Evolutionary conservation across 2,888 invertebrate species (phyloP).

Genomic region (Himalopsyche kuldschensis): DNA sequence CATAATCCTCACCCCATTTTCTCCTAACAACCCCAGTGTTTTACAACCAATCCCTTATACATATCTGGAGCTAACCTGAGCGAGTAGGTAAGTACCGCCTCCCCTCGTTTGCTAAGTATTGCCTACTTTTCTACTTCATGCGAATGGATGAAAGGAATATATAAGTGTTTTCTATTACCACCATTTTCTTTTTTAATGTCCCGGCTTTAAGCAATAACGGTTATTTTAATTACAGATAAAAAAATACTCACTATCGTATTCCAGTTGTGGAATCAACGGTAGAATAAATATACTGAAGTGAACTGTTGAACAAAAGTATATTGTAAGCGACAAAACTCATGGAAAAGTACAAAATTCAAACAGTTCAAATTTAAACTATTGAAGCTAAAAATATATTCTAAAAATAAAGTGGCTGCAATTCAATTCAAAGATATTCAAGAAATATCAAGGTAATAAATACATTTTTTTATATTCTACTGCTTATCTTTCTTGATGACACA

Average conservation of each 20-base stretch:
- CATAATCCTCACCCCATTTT: constrained; percentile 35
- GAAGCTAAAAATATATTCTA: too few relatives aligned
- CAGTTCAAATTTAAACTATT: too few relatives aligned
- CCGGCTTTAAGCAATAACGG: not conserved
- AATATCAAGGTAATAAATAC: too few relatives aligned
- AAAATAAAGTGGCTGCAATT: too few relatives aligned
- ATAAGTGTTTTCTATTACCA: constrained; percentile 16
- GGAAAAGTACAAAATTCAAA: too few relatives aligned
- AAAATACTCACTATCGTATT: not conserved
- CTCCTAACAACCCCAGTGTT: constrained; percentile 15
- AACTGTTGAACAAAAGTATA: too few relatives aligned
- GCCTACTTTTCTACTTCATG: constrained; percentile 25
- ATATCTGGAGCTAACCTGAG: constrained; percentile 24
- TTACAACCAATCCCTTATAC: constrained; percentile 33
- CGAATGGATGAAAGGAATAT: constrained; percentile 5
- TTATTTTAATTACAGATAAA: not conserved
- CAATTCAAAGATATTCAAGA: too few relatives aligned
- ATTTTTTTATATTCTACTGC: too few relatives aligned
- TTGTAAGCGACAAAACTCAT: too few relatives aligned
- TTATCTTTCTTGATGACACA: too few relatives aligned
- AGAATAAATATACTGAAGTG: too few relatives aligned
- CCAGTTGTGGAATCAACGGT: too few relatives aligned
- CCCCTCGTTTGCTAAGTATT: constrained; percentile 14
- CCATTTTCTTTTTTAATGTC: not conserved
- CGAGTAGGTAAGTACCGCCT: constrained; percentile 9